Evolutionary conservation across 2,888 invertebrate species (phyloP).

Genomic region (Mesorhabditis spiculigera): DNA sequence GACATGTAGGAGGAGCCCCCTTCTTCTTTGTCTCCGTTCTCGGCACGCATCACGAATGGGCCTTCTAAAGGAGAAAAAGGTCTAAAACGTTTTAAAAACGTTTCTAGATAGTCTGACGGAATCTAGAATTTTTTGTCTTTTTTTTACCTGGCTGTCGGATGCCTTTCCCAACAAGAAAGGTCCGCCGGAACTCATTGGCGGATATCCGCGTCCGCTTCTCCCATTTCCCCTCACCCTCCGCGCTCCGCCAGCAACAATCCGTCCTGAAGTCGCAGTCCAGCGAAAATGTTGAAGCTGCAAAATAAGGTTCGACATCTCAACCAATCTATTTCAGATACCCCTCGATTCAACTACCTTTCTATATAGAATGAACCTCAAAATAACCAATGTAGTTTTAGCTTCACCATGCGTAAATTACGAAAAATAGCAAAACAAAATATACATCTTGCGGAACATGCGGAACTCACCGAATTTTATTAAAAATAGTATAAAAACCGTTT

Average conservation of each 20-base stretch:
- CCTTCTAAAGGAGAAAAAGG: neutral
- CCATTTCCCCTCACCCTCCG: neutral
- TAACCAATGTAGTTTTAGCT: too few relatives aligned
- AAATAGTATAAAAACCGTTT: too few relatives aligned
- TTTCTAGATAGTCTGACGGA: too few relatives aligned
- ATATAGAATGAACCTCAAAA: too few relatives aligned
- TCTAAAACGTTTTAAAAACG: neutral
- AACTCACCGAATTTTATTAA: too few relatives aligned
- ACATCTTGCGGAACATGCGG: too few relatives aligned
- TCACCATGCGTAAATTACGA: too few relatives aligned
- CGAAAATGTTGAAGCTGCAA: neutral
- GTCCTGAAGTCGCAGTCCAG: neutral
- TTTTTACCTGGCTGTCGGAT: too few relatives aligned
- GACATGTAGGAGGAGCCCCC: neutral
- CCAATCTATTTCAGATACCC: neutral
- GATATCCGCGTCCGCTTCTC: neutral
- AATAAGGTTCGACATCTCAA: neutral
- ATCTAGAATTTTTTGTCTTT: too few relatives aligned
- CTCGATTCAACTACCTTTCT: too few relatives aligned
- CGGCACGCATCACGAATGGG: neutral
- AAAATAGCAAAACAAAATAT: too few relatives aligned
- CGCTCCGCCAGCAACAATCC: neutral
- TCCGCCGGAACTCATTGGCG: conserved; percentile 2
- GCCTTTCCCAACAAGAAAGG: neutral
- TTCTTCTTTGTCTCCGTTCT: neutral